Evolutionary conservation across 1,140 invertebrate genomes (phyloP), one percentile per base, ranked within the genome.

Genomic region (Caenorhabditis inopinata): DNA sequence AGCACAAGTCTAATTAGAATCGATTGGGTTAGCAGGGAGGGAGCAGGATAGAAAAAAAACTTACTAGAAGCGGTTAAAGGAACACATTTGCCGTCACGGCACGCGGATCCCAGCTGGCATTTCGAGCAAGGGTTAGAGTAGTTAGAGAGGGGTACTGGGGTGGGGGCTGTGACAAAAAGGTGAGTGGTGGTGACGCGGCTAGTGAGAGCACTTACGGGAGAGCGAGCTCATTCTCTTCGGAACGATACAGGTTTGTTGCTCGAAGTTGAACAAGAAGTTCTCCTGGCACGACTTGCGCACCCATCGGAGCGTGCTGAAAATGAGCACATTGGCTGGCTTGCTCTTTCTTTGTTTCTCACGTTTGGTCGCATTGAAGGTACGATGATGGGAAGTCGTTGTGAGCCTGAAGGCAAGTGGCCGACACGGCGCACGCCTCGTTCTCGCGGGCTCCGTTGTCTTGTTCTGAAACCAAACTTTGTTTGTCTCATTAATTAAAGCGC

Each of bases 361-460:
- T 83, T 58, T 87, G 81, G 21, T 87, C 85, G 74, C 86, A 87
- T 80, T 87, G 87, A 74, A 88, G 77, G 58, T 86, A 88, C 7
- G 84, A 76, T 23, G 53, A 78, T 35, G 77, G 48, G 38, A 87
- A 78, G 45, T 82, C 78, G 49, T 83, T 80, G 46, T 87, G 84
- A 29, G 83, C 77, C 75, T 88, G 87, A 51, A 88, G 85, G 46
- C 87, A 88, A 68, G 82, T 87, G 35, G 85, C 87, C 29, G 84
- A 81, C 21, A 81, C 81, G 29, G 73, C 77, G 49, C 87, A 88
- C 11, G 68, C 29, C 27, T 76, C 83, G 21, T 76, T 68, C 77
- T 86, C 86, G n/a, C 80, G 82, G 45, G 87, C 87, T 42, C 78
- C 78, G n/a, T 78, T 58, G 74, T 86, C 85, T 75, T 86, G 85